These are phyloP conservation scores for Pachyseris speciosa DNA, from an alignment of 64 coral and sea anemone genomes.

Conservation along the genomic window DNA sequence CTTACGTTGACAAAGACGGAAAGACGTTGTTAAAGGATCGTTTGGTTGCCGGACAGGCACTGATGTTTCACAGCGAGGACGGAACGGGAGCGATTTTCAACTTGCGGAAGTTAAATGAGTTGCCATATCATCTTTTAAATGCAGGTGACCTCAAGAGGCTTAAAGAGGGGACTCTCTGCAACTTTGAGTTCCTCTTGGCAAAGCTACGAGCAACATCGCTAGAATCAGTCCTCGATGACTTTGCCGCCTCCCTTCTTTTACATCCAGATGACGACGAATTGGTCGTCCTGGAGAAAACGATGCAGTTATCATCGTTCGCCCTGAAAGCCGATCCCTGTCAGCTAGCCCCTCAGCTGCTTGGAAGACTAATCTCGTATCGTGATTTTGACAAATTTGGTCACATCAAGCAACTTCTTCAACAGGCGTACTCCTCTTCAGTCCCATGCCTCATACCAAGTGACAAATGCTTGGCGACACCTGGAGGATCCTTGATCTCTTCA, in stretches of 20 bases:
- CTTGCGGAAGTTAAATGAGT: conserved; percentile 81
- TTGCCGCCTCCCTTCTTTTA: conserved; percentile 38
- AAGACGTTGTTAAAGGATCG: conserved; percentile 55
- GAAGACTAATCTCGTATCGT: conserved; percentile 28
- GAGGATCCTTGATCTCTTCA: conserved; percentile 36
- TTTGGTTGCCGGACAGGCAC: conserved; percentile 57
- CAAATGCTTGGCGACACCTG: conserved; percentile 44
- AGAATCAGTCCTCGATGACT: conserved; percentile 82
- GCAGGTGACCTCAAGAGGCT: conserved; percentile 66
- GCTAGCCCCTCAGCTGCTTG: conserved; percentile 87
- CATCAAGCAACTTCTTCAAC: conserved; percentile 15
- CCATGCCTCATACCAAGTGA: conserved; percentile 40
- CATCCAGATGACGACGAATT: conserved; percentile 80
- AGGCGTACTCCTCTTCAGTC: conserved; percentile 36
- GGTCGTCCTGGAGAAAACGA: conserved; percentile 61
- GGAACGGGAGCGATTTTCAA: conserved; percentile 54
- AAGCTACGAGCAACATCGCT: conserved; percentile 76
- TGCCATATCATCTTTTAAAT: conserved; percentile 79
- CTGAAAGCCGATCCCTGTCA: conserved; percentile 68
- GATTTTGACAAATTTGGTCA: neutral
- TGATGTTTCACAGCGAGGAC: conserved; percentile 54
- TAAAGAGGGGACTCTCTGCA: conserved; percentile 75
- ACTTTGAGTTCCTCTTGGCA: conserved; percentile 85
- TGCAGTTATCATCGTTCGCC: conserved; percentile 85
- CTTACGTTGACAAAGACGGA: conserved; percentile 57